A percentile compares a stretch with the other conserved stretches of the same genome.
These are phyloP conservation scores for Leuctra nigra DNA, from an alignment of 2,888 invertebrate genomes.

Conservation along the genomic window DNA sequence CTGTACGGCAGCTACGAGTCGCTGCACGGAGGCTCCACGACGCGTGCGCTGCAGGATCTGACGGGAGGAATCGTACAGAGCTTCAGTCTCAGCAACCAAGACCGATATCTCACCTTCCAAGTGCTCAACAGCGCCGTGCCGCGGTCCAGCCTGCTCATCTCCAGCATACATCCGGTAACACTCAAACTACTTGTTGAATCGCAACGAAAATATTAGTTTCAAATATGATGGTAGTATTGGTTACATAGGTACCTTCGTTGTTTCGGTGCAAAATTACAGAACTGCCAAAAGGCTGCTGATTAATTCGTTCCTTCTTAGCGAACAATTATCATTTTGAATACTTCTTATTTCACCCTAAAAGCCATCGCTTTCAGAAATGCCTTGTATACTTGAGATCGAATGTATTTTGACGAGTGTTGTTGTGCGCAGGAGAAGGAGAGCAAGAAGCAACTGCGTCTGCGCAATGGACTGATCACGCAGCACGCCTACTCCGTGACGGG, in stretches of 20 bases:
- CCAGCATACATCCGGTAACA: conserved; percentile 55
- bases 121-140: conserved; percentile 63
- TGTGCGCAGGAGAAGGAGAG: conserved; percentile 50
- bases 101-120: conserved; percentile 58
- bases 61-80: conserved; percentile 71
- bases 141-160: conserved; percentile 60
- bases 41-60: conserved; percentile 63
- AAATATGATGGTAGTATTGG: too few species aligned
- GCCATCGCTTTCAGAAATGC: too few species aligned
- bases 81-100: conserved; percentile 57
- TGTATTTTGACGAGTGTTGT: too few species aligned
- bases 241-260: too few species aligned
- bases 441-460: conserved; percentile 49
- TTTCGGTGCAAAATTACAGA: too few species aligned
- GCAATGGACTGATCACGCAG: conserved; percentile 57
- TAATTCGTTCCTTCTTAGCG: too few species aligned
- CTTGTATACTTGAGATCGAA: too few species aligned
- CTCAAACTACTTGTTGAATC: too few species aligned
- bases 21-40: conserved; percentile 54
- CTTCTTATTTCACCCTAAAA: too few species aligned
- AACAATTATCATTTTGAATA: too few species aligned
- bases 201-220: too few species aligned
- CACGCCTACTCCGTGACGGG: conserved; percentile 66
- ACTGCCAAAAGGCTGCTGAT: too few species aligned
- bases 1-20: conserved; percentile 64